Conservation (phyloP, 2,113 vertebrate genomes). For the Nesogale talazaci region DNA sequence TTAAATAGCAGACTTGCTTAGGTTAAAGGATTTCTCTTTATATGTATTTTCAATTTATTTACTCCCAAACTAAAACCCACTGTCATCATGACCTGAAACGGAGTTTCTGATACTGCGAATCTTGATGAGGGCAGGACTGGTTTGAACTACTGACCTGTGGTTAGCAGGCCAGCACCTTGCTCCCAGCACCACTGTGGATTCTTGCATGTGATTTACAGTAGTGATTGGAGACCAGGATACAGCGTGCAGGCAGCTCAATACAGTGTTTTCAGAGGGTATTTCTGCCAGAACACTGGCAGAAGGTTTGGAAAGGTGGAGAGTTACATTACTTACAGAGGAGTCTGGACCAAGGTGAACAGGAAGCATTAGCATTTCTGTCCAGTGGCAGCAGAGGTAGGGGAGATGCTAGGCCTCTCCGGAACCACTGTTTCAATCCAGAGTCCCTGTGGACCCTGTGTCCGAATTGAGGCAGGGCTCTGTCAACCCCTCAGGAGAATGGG, state of each 20-base stretch:
- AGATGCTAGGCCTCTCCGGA: not conserved
- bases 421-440: conserved; percentile 31
- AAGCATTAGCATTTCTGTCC: not conserved
- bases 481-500: not conserved
- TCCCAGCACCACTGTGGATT: too few relatives aligned
- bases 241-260: conserved; percentile 1
- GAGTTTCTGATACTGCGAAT: too few relatives aligned
- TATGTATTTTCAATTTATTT: not conserved
- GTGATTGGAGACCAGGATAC: conserved; percentile 1
- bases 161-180: too few relatives aligned
- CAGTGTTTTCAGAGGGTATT: not conserved
- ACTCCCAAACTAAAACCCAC: too few relatives aligned
- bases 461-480: too few relatives aligned
- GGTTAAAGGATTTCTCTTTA: conserved; percentile 1
- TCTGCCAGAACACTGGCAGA: not conserved
- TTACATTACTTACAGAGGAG: too few relatives aligned
- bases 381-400: too few relatives aligned
- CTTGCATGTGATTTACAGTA: not conserved
- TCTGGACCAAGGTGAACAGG: not conserved
- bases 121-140: too few relatives aligned
- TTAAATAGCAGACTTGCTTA: not conserved
- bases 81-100: too few relatives aligned
- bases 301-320: not conserved
- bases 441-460: not conserved
- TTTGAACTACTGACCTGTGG: too few relatives aligned